phyloP scores from a whole-genome alignment of 2,888 invertebrate species.

The Sycophila texana region DNA sequence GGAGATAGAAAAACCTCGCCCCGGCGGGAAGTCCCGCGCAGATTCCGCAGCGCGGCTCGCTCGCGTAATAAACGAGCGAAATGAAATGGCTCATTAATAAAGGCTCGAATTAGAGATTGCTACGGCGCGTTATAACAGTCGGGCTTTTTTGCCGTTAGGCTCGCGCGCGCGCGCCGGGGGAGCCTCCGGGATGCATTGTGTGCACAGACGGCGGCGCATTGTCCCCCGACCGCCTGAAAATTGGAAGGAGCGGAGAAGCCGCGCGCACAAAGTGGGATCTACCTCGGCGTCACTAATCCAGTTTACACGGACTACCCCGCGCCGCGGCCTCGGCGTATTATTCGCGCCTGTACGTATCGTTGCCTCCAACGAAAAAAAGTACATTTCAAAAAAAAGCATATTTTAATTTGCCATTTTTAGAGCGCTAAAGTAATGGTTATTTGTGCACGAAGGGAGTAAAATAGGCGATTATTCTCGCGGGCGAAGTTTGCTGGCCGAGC shows the following conservation, averaged over 20 bases:
- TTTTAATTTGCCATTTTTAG: no score
- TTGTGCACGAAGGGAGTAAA: no score
- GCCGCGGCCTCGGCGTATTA: no score
- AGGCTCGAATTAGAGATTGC: constrained; percentile 44
- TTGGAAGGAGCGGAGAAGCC: constrained; percentile 49
- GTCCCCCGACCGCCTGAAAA: constrained; percentile 44
- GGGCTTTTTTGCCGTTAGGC: constrained; percentile 40
- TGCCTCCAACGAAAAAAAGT: no score
- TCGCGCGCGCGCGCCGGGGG: not conserved
- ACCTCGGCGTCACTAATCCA: constrained; percentile 68
- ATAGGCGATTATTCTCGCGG: no score
- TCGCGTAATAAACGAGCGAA: constrained; percentile 27
- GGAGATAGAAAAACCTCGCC: not conserved
- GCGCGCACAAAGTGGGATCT: constrained; percentile 65
- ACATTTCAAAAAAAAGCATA: no score
- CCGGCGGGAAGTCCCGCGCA: not conserved
- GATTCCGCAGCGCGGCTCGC: not conserved
- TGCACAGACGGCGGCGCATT: not conserved
- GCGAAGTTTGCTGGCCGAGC: no score
- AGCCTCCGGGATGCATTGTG: not conserved
- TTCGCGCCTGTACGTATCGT: no score
- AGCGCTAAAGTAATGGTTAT: no score
- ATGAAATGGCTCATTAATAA: constrained; percentile 49
- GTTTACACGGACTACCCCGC: constrained; percentile 61
- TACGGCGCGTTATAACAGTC: constrained; percentile 34